phyloP scores from a whole-genome alignment of 1,140 invertebrate species.

The Philotrypesis tridentata region DNA sequence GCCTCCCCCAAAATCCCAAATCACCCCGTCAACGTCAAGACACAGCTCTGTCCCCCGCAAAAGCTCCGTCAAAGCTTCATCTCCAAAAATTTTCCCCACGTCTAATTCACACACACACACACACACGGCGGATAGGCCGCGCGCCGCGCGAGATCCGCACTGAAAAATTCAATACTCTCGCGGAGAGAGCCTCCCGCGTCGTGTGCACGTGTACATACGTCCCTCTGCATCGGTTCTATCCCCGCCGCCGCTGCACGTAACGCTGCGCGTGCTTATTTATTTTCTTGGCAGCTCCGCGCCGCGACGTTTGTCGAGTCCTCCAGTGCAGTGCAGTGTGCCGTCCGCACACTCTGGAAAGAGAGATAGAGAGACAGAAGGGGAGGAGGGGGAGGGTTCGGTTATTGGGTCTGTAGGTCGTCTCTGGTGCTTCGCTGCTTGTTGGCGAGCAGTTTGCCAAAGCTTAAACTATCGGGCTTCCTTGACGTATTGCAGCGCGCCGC shows the following conservation, averaged over 20 bases:
- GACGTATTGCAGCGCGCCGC: not conserved
- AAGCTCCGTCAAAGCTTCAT: too few relatives aligned
- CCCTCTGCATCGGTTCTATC: not conserved
- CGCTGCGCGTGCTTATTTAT: slow-evolving; percentile 38
- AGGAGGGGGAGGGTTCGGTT: slow-evolving; percentile 12
- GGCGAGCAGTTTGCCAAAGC: slow-evolving; percentile 52
- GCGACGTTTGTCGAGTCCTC: slow-evolving; percentile 13
- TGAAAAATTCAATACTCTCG: slow-evolving; percentile 33
- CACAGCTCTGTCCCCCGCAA: too few relatives aligned
- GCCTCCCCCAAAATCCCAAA: too few relatives aligned
- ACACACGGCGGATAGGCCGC: too few relatives aligned
- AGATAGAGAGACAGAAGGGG: not conserved
- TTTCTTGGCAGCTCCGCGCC: slow-evolving; percentile 30
- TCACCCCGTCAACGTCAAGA: too few relatives aligned
- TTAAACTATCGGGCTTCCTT: slow-evolving; percentile 39
- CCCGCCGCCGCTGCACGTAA: not conserved
- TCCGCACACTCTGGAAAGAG: too few relatives aligned
- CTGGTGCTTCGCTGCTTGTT: slow-evolving; percentile 56
- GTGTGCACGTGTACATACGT: not conserved
- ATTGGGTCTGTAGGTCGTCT: slow-evolving; percentile 59
- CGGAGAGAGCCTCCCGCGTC: not conserved
- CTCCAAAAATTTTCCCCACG: too few relatives aligned
- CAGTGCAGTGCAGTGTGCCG: too few relatives aligned
- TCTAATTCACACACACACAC: too few relatives aligned
- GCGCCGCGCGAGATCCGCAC: too few relatives aligned